Evolutionary conservation across 2,113 vertebrate species (phyloP), one percentile per base, ranked within the genome.

Genomic region (Clarias macrocephalus): DNA sequence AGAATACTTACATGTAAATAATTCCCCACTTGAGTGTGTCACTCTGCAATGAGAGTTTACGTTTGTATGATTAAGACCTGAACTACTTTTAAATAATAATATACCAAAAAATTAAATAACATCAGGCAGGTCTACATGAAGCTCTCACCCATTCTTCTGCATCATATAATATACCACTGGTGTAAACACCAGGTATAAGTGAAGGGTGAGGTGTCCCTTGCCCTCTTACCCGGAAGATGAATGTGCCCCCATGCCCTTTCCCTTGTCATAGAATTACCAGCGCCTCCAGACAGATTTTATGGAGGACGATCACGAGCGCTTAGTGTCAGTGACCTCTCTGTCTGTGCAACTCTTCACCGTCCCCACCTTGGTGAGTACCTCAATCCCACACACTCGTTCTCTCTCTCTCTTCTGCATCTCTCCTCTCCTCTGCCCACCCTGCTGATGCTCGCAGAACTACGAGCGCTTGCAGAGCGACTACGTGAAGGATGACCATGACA

Each of bases 271-370:
- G 98, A 99, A 97, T 96, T 99, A 99, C 96, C 96, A 96, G 96
- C 96, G 97, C 92, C 97, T 99, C 93, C 98, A 99, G 97, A 99
- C 96, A 96, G 97, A 99, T 96, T 99, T 99, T 96, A 97, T 99
- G 98, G 98, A 99, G 94, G 98, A 99, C 91, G 97, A 99, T 96
- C 98, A 99, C 92, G 98, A 99, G 92, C 96, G 98, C 92, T 95
- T 97, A 95, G 97, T 99, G 93, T 99, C 98, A 93, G 97, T 99
- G 96, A 97, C 97, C 91, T 97, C 97, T 93, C 96, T 99, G 93
- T 99, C 98, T 94, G 98, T 99, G 90, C 98, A 99, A 95, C 96
- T 99, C 95, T 99, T 99, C 97, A 99, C 98, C 80, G 98, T 98
- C 89, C 98, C 98, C 85, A 98, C 98, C 90, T 93, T 99, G 98